Evolutionary conservation across 2,113 vertebrate species (phyloP).

Genomic region (Bathybates hornii): DNA sequence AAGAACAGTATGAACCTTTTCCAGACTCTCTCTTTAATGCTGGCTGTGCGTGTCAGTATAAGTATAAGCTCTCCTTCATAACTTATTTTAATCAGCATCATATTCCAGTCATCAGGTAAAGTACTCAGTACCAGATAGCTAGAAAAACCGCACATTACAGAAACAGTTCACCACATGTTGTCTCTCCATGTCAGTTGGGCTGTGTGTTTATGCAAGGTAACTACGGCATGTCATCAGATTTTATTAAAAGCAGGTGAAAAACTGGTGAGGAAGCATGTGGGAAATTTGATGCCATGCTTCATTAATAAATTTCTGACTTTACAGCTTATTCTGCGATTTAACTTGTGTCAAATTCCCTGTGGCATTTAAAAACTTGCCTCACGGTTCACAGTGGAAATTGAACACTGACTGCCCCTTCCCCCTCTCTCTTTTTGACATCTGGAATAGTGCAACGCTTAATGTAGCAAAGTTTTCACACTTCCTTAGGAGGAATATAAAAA

Average conservation of each 20-base stretch:
- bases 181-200: neutral
- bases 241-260: slow-evolving; percentile 30
- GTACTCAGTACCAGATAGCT: neutral
- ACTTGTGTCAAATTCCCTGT: neutral
- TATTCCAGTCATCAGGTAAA: neutral
- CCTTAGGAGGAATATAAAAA: neutral
- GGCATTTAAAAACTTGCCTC: slow-evolving; percentile 21
- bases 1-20: neutral
- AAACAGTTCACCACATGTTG: neutral
- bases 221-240: neutral
- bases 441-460: neutral
- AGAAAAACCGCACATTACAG: neutral
- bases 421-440: slow-evolving; percentile 3
- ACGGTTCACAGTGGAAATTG: neutral
- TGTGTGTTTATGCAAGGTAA: neutral
- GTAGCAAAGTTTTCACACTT: neutral
- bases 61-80: neutral
- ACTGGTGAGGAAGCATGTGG: neutral
- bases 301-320: slow-evolving; percentile 24
- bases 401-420: neutral
- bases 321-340: slow-evolving; percentile 6
- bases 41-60: neutral
- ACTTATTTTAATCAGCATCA: neutral
- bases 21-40: neutral
- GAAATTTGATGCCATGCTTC: neutral